A percentile compares a stretch with the other conserved stretches of the same genome.
Evolutionary conservation across 2,888 invertebrate species (phyloP).

Genomic region (Eupithecia inturbata): DNA sequence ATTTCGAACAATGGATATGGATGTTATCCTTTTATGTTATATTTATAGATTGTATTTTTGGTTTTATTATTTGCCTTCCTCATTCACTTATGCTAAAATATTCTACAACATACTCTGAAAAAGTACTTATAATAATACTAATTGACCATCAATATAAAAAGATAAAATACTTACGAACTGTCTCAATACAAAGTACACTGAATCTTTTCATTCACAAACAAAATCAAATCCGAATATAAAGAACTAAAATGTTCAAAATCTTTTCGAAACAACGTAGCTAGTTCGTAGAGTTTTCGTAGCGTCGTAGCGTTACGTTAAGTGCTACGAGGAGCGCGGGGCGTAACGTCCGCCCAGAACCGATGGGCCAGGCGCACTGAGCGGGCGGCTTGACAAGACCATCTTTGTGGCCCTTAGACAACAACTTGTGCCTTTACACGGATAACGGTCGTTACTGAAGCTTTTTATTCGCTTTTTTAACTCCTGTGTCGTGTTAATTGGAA

Average conservation of each 20-base stretch:
- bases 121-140: background rate
- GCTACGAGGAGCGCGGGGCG: constrained; percentile 61
- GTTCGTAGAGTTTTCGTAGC: constrained; percentile 56
- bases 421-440: constrained; percentile 76
- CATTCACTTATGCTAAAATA: background rate
- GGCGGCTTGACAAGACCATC: constrained; percentile 80
- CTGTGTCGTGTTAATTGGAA: constrained; percentile 58
- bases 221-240: constrained; percentile 34
- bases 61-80: background rate
- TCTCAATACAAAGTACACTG: constrained; percentile 56
- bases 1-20: constrained; percentile 22
- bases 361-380: constrained; percentile 76
- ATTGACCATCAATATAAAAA: background rate
- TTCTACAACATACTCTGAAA: background rate
- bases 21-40: constrained; percentile 15
- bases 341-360: constrained; percentile 72
- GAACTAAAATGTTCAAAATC: constrained; percentile 16
- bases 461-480: constrained; percentile 63
- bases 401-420: constrained; percentile 78
- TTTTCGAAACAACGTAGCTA: constrained; percentile 39
- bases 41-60: background rate
- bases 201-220: constrained; percentile 44
- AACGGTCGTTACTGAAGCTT: constrained; percentile 71
- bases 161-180: constrained; percentile 64
- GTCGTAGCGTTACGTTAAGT: constrained; percentile 42